Percentiles rank a stretch among this genome's conserved stretches.
Evolutionary conservation across 1,140 invertebrate species (phyloP).

Genomic region (Mycetomoellerius zeteki): DNA sequence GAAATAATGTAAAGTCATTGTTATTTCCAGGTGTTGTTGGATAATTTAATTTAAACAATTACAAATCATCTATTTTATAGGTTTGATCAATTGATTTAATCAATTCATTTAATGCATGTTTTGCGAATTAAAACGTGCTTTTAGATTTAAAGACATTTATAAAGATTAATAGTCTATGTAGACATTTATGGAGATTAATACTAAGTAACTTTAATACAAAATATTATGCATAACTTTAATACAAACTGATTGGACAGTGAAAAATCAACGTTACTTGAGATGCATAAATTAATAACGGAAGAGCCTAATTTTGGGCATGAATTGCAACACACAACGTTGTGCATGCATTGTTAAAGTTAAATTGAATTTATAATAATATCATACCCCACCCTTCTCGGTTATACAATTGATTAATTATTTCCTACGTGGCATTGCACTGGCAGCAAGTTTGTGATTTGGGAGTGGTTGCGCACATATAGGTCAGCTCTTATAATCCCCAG

Average conservation of each 20-base stretch:
- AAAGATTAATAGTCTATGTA: not conserved
- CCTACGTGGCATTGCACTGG: not conserved
- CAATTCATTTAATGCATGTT: conserved; percentile 4
- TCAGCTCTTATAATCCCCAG: conserved; percentile 36
- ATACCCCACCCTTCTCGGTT: not conserved
- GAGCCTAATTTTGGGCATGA: not conserved
- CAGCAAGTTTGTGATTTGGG: conserved; percentile 51
- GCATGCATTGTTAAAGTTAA: not conserved
- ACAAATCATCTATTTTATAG: not conserved
- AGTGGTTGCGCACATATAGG: conserved; percentile 67
- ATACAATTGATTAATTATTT: conserved; percentile 66
- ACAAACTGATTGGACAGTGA: not conserved
- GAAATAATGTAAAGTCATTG: not conserved
- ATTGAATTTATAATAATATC: conserved; percentile 5
- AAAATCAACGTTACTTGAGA: not conserved
- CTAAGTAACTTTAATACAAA: not conserved
- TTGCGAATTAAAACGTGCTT: not conserved
- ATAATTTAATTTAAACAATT: not conserved
- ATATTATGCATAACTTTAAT: not conserved
- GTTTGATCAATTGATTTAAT: not conserved
- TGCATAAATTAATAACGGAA: not conserved
- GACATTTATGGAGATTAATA: not conserved
- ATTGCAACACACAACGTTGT: not conserved
- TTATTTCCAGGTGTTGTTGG: not conserved
- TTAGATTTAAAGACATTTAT: not conserved